Evolutionary conservation across 2,113 vertebrate genomes (phyloP), one percentile per base, ranked within the genome.

Genomic region (Hippocampus mohnikei): DNA sequence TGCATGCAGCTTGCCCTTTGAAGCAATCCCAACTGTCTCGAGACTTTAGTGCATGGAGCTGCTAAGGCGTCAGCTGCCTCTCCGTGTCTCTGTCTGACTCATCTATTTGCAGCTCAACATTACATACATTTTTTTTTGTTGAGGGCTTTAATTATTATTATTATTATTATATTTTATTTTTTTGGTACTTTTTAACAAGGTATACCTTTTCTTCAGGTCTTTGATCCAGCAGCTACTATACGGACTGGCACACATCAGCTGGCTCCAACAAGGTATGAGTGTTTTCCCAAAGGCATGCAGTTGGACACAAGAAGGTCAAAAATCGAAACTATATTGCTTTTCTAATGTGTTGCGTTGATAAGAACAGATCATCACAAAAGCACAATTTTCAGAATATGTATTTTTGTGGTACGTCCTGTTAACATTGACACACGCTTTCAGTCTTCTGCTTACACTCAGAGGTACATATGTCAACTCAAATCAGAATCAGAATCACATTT

Each of bases 191-290:
- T 74, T 66, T 61, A 66, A 68, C 20, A 33, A 77, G 44, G 62
- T 55, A 29, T 53, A 50, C 71, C 53, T 44, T 73, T 77, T 77
- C 78, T 29, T 66, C 82, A 99, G 97, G 97, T 97, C 96, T 67
- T 76, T 98, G 65, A 89, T 95, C 73, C 97, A 99, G 90, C 97
- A 98, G 90, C 90, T 98, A 59, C 85, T 99, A 25, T 95, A 95
- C 0, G 90, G 95, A 67, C 89, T 99, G 69, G 90, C 92, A 69
- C 96, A 94, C 83, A 94, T 92, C 89, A 95, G 94, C 90, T 98
- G 97, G 96, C 91, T 97, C 74, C 92, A 93, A 78, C 92, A 91
- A 75, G 97, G 96, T 96, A 37, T 23, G 37, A 27, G 8, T 41
- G 61, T 63, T 20, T 29, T 2, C 12, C 13, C 63, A 46, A 59